A percentile compares a stretch with the other conserved stretches of the same genome.
Evolutionary conservation across 2,888 invertebrate genomes (phyloP).

Genomic region (Eudasyphora cyanicolor): DNA sequence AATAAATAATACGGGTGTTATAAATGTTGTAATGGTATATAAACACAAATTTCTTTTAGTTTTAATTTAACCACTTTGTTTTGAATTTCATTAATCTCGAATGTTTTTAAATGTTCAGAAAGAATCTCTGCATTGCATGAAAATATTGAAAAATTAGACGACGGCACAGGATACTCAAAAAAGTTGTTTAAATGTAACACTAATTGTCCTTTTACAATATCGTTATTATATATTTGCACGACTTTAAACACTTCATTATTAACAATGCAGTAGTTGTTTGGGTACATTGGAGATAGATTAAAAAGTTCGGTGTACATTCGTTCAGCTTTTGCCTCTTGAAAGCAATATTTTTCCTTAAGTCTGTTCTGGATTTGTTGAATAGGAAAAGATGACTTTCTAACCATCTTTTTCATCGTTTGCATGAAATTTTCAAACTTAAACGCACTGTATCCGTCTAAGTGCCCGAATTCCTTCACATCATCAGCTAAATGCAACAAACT

Average conservation of each 20-base stretch:
- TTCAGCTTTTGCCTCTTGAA: not conserved
- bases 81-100: not conserved
- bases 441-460: constrained; percentile 7
- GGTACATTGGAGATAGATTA: not conserved
- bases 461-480: constrained; percentile 26
- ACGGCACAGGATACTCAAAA: not conserved
- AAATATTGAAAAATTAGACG: not conserved
- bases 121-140: not conserved
- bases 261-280: constrained; percentile 1
- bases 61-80: not conserved
- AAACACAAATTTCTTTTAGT: not conserved
- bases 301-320: not conserved
- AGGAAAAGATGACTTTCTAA: not conserved
- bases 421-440: constrained; percentile 4
- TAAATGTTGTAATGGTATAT: constrained; percentile 4
- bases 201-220: not conserved
- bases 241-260: not conserved
- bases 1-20: not conserved
- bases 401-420: not conserved
- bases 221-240: not conserved
- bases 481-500: constrained; percentile 38
- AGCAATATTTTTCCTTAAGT: not conserved
- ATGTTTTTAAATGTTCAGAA: not conserved
- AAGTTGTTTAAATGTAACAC: not conserved
- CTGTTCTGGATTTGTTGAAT: not conserved